phyloP scores from a whole-genome alignment of 2,888 invertebrate genomes.

The Hypsopygia costalis region DNA sequence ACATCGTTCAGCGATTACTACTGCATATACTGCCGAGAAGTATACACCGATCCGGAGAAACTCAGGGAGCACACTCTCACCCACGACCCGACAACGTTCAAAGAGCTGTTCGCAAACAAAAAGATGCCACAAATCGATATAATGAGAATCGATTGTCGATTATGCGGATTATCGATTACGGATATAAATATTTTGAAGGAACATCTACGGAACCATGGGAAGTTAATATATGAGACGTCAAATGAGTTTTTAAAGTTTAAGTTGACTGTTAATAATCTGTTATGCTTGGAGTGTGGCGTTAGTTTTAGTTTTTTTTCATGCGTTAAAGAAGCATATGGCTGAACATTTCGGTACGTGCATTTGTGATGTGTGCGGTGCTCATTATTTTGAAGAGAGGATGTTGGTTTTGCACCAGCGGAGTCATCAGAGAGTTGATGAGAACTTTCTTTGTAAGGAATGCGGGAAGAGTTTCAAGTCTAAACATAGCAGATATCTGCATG shows the following conservation, averaged over 20 bases:
- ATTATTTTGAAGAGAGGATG: slow-evolving; percentile 67
- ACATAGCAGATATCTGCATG: slow-evolving; percentile 56
- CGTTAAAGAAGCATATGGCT: slow-evolving; percentile 60
- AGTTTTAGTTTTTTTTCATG: slow-evolving; percentile 60
- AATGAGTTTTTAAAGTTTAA: slow-evolving; percentile 64
- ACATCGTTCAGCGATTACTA: slow-evolving; percentile 65
- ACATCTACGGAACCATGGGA: slow-evolving; percentile 48
- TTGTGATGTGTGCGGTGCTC: slow-evolving; percentile 66
- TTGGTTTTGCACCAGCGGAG: slow-evolving; percentile 21
- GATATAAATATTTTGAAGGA: slow-evolving; percentile 44
- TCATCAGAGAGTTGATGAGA: slow-evolving; percentile 56
- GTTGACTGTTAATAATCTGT: slow-evolving; percentile 47
- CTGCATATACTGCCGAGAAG: slow-evolving; percentile 47
- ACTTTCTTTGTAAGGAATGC: slow-evolving; percentile 70
- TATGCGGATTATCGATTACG: slow-evolving; percentile 56
- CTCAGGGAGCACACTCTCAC: slow-evolving; percentile 55
- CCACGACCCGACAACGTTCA: slow-evolving; percentile 54
- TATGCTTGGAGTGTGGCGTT: slow-evolving; percentile 56
- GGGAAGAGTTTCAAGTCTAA: slow-evolving; percentile 65
- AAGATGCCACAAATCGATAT: slow-evolving; percentile 68
- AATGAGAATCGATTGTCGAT: slow-evolving; percentile 59
- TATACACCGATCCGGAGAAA: slow-evolving; percentile 55
- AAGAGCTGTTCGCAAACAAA: slow-evolving; percentile 52
- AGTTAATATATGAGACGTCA: slow-evolving; percentile 36
- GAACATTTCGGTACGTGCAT: slow-evolving; percentile 62